Conservation (phyloP, 2,797 vertebrate genomes). For the Leptodactylus fallax region DNA sequence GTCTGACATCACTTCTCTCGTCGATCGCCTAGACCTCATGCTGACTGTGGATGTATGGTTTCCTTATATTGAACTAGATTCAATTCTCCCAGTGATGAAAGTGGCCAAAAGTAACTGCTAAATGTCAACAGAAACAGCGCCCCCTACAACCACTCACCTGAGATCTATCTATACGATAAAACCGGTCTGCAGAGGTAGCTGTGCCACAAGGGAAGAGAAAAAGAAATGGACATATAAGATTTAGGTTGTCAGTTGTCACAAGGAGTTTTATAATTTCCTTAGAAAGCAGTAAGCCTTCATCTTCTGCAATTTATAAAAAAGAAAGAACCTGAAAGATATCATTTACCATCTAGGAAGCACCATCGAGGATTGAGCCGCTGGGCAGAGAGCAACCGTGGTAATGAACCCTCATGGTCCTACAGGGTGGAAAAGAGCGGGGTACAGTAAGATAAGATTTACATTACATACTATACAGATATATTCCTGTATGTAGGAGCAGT, state of each 20-base stretch:
- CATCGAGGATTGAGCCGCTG: constrained; percentile 92
- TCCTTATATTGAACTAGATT: not conserved
- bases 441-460: no score
- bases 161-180: constrained; percentile 98
- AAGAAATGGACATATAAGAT: no score
- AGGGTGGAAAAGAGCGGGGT: not conserved
- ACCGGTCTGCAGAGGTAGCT: constrained; percentile 96
- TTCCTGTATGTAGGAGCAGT: not conserved
- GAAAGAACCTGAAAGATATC: no score
- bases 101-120: no score
- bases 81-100: not conserved
- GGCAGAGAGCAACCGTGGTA: constrained; percentile 83
- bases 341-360: constrained; percentile 98
- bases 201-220: constrained; percentile 55
- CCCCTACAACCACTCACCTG: constrained; percentile 81
- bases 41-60: not conserved
- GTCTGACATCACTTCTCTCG: no score
- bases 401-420: constrained; percentile 79
- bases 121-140: no score
- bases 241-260: no score
- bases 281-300: no score
- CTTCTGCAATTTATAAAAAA: no score
- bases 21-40: no score
- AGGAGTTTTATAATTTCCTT: no score
- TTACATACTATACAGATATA: no score